These are phyloP conservation scores for Onychostoma macrolepis DNA, from an alignment of 2,113 vertebrate species.

Conservation along the genomic window DNA sequence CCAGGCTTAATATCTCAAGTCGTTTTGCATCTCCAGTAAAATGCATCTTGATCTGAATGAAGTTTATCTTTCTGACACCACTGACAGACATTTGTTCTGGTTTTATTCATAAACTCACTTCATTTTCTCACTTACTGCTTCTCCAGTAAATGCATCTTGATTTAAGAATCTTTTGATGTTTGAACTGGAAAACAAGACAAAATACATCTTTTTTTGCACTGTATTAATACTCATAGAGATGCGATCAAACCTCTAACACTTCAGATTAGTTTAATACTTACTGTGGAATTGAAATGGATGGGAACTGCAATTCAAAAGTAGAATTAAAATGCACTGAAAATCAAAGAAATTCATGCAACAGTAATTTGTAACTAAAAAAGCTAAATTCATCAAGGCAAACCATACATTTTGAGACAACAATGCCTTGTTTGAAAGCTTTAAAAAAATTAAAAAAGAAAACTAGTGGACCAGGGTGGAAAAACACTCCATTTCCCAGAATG, in stretches of 20 bases:
- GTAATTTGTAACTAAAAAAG: background rate
- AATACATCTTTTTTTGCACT: too few species aligned
- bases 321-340: background rate
- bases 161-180: background rate
- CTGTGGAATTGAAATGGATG: too few species aligned
- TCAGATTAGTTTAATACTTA: background rate
- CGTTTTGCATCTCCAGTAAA: too few species aligned
- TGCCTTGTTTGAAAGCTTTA: background rate
- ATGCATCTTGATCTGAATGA: too few species aligned
- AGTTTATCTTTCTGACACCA: too few species aligned
- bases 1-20: too few species aligned
- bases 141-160: background rate
- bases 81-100: too few species aligned
- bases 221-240: background rate
- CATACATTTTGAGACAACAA: background rate
- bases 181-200: background rate
- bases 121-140: too few species aligned
- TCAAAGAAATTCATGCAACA: background rate
- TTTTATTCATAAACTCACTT: too few species aligned
- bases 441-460: background rate
- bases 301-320: background rate
- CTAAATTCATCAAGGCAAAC: background rate
- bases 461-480: background rate
- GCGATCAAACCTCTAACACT: background rate
- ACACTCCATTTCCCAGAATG: background rate